Evolutionary conservation across 1,140 invertebrate species (phyloP), one percentile per base, ranked within the genome.

Genomic region (Ceratina japonica): DNA sequence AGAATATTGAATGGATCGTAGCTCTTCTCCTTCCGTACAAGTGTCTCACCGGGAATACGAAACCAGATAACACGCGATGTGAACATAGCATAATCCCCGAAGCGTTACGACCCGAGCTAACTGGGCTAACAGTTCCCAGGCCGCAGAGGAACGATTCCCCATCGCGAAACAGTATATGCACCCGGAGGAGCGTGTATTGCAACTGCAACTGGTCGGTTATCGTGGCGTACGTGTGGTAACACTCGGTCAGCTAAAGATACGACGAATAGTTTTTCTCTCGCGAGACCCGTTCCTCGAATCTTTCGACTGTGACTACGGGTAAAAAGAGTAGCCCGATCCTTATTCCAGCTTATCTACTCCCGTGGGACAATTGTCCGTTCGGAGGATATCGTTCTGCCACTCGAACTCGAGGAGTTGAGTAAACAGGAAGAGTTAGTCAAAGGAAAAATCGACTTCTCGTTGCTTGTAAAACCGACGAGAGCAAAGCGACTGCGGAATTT

Each of bases 101-200:
- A 87, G 87, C 88, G 88, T 89, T 89, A 86, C 86, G 79, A 83
- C 31, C 69, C 80, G 56, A 84, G 80, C 68, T 83, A 85, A 86
- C 79, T 86, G 86, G 88, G 81, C 78, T 89, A 89, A 86, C 85
- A 87, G 85, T 89, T 89, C 86, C 81, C 87, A 89, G 78, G 75
- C 87, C 79, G 72, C 76, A 79, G 27, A 80, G 71, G 68, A 73
- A 61, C 52, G 82, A 84, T 87, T 78, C 76, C 73, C 73, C 69
- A 59, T 72, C 75, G 58, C 62, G 78, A 83, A 83, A 81, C 66
- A 68, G 69, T 82, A 79, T 72, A 82, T 31, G 61, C 61, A 56
- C 61, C 31, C 24, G 63, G 20, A 22, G 59, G 24, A 63, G 61
- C 44, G 22, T 56, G n/a, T 56, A 56, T n/a, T 56, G 54, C n/a